phyloP scores from a whole-genome alignment of 2,113 vertebrate genomes.

The Mus spicilegus region DNA sequence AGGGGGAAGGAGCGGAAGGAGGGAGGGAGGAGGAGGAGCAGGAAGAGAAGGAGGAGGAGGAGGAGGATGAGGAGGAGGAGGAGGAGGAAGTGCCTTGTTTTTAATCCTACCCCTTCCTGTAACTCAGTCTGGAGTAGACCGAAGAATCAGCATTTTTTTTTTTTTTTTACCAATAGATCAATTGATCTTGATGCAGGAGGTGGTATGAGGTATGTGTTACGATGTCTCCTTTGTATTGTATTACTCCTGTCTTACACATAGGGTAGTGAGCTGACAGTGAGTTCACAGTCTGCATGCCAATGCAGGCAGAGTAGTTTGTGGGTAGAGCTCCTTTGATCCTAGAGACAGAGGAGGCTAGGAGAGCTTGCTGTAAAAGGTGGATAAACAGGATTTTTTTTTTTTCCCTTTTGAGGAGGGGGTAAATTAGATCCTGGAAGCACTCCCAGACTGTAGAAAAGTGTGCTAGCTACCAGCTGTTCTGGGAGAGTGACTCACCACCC shows the following conservation, averaged over 20 bases:
- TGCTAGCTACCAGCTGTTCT: conserved; percentile 66
- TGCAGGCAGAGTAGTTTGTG: neutral
- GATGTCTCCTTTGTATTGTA: neutral
- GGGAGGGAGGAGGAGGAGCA: no score
- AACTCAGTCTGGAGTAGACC: neutral
- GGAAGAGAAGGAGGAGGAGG: neutral
- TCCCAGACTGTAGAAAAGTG: conserved; percentile 24
- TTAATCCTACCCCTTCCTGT: neutral
- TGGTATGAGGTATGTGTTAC: neutral
- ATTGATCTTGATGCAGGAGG: neutral
- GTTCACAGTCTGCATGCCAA: neutral
- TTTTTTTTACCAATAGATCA: neutral
- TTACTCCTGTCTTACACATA: neutral
- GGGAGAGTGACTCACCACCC: conserved; percentile 69
- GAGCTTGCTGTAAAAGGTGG: neutral
- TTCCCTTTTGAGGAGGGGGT: neutral
- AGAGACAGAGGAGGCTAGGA: neutral
- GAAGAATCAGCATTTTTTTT: neutral
- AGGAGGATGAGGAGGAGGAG: neutral
- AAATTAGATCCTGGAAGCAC: conserved; percentile 23
- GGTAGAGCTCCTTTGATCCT: neutral
- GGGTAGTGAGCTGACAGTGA: neutral
- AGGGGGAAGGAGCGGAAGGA: neutral
- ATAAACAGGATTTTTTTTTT: neutral
- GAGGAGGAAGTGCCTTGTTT: neutral